Evolutionary conservation across 2,888 invertebrate genomes (phyloP).

Genomic region (Plemyria rubiginata): DNA sequence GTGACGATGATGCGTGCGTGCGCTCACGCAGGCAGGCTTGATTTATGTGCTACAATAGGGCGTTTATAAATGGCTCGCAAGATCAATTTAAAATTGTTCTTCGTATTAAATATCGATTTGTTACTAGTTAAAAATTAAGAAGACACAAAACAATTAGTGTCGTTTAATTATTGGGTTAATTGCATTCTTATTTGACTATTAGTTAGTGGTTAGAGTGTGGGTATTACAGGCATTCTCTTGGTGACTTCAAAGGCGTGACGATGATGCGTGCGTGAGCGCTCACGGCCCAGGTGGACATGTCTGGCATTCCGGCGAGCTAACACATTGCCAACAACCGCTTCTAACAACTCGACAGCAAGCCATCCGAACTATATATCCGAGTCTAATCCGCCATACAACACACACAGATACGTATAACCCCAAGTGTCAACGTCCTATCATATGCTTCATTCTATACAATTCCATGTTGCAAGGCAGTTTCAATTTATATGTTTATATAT

Average conservation of each 20-base stretch:
- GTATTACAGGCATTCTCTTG: constrained; percentile 48
- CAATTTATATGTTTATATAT: constrained; percentile 18
- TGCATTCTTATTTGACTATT: constrained; percentile 50
- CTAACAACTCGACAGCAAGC: constrained; percentile 55
- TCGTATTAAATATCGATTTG: constrained; percentile 39
- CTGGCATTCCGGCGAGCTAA: constrained; percentile 60
- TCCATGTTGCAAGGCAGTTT: constrained; percentile 6
- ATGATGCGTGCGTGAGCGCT: constrained; percentile 57
- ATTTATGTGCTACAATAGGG: constrained; percentile 44
- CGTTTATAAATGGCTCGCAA: constrained; percentile 37
- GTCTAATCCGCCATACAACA: constrained; percentile 51
- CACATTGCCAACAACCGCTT: constrained; percentile 63
- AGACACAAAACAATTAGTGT: constrained; percentile 54
- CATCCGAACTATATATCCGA: constrained; percentile 56
- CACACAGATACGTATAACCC: constrained; percentile 42
- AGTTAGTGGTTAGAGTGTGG: constrained; percentile 46
- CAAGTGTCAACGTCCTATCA: constrained; percentile 21
- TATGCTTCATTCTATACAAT: constrained; percentile 8
- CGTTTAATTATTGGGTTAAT: constrained; percentile 59
- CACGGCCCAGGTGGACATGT: constrained; percentile 73
- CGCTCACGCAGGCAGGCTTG: constrained; percentile 54
- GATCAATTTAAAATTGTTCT: constrained; percentile 36
- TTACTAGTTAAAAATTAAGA: constrained; percentile 38
- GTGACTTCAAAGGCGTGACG: constrained; percentile 63
- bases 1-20: constrained; percentile 55